phyloP scores from a whole-genome alignment of 2,797 vertebrate species.

The Ctenopoma multispine region DNA sequence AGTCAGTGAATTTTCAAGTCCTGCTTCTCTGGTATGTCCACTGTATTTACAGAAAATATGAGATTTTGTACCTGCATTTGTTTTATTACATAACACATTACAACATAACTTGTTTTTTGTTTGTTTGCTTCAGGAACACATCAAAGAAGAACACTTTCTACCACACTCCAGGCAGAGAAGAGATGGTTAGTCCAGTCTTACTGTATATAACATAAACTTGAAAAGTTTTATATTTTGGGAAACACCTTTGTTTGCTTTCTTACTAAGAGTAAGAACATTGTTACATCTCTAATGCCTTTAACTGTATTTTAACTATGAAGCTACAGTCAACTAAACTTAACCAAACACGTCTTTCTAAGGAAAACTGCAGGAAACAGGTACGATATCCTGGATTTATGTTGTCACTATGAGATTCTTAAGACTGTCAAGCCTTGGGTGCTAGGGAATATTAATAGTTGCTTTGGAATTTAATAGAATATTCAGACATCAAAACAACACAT shows the following conservation, averaged over 20 bases:
- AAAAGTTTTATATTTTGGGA: background rate
- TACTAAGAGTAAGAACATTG: background rate
- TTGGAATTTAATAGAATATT: too few species aligned
- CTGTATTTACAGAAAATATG: constrained; percentile 45
- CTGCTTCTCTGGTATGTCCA: constrained; percentile 51
- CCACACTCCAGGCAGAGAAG: constrained; percentile 56
- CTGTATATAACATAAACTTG: background rate
- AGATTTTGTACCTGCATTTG: background rate
- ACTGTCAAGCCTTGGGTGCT: too few species aligned
- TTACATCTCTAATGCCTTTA: too few species aligned
- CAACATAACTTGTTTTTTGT: background rate
- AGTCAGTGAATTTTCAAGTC: constrained; percentile 17
- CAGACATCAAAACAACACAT: too few species aligned
- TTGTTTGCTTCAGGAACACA: constrained; percentile 31
- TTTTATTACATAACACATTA: constrained; percentile 6
- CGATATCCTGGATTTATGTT: too few species aligned
- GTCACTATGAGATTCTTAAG: too few species aligned
- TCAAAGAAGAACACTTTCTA: constrained; percentile 30
- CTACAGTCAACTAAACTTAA: too few species aligned
- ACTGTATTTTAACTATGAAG: too few species aligned
- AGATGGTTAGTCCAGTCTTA: constrained; percentile 47
- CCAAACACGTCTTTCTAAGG: too few species aligned
- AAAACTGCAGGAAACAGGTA: too few species aligned
- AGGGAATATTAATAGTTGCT: too few species aligned
- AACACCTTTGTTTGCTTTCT: background rate